Base-by-base conservation (phyloP, 2,888 invertebrate genomes). In the Sicus ferrugineus region DNA sequence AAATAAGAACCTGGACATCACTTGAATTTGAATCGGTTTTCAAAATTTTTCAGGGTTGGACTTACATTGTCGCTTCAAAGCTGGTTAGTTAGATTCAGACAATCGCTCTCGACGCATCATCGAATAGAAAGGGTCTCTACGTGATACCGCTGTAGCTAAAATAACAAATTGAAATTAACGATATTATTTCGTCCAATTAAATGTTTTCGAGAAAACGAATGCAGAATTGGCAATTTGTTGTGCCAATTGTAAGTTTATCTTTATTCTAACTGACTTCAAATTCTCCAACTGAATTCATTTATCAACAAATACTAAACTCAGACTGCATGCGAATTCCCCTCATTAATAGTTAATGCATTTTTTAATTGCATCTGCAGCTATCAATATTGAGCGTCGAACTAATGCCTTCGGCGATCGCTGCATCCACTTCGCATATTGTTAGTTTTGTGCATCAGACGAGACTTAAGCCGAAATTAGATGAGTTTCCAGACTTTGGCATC, bases 401-500 rank as follows among this genome's bases (percentile, higher is more conserved):
- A n/a, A n/a, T 31, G 3, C 59, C 58, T n/a, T 21, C 67, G 7
- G 75, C 76, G 54, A 69, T 74, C 1, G 46, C 73, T 9, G 46
- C 59, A 7, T 67, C 72, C 16, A 74, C 73, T 14, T 70, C 70
- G 16, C 80, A 81, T 31, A 81, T 83, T 61, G 75, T 79, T 21
- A 81, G 77, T 71, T 80, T 77, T 67, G 76, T 81, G 3, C 73
- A 76, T 63, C 75, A 74, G 42, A 75, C 72, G 26, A 72, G 74
- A 48, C 23, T n/a, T 5, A 71, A 72, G 21, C 30, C 61, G 4
- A 70, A 68, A 52, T 66, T 68, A 7, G 74, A 72, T 5, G 73
- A 75, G 59, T 73, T 75, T 64, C 46, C 67, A 23, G 81, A 81
- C 59, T 80, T 81, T 61, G 79, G 81, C 61, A 77, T 77, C 66